Evolutionary conservation across 2,888 invertebrate species (phyloP), one percentile per base, ranked within the genome.

Genomic region (Caradrina kadenii): DNA sequence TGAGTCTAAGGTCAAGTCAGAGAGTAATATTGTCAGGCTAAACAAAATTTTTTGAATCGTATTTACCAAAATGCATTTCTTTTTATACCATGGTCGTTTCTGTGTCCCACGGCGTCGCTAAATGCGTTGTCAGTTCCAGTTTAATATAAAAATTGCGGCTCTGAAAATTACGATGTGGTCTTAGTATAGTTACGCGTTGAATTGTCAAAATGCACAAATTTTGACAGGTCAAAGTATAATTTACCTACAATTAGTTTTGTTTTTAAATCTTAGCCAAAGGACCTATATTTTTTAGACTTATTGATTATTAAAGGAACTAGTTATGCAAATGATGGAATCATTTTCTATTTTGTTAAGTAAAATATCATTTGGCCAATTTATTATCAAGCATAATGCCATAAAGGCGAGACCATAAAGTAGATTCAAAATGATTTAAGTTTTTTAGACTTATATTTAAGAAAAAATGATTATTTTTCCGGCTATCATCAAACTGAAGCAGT

Each of bases 401-500:
- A 5, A 17, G 19, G 11, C n/a, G 35, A 60, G 15, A 39, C 5
- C 39, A 21, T n/a, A 68, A 39, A 22, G 13, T 39, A 8, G 1
- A 13, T 6, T 22, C 3, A 6, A 13, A 15, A 15, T 15, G 11
- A 13, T 35, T 31, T 31, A 19, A 13, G 15, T 19, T 60, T 49
- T 49, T 31, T 19, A 49, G 11, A 26, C 48, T 26, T 4, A 26
- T 22, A 11, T 17, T 42, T 45, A n/a, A 48, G 6, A 48, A 48
- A 22, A 35, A 49, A 21, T 15, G 10, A 11, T 0, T 15, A 42
- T n/a, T 17, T 26, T 54, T 26, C 10, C 2, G n/a, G 1, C 42
- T 56, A 50, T 56, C 60, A 19, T 42, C 39, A 58, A 64, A 64
- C 19, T 19, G n/a, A n/a, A n/a, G 11, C n/a, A 73, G 54, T 42